Evolutionary conservation across 2,797 vertebrate species (phyloP), one percentile per base, ranked within the genome.

Genomic region (Kryptolebias ocellatus): DNA sequence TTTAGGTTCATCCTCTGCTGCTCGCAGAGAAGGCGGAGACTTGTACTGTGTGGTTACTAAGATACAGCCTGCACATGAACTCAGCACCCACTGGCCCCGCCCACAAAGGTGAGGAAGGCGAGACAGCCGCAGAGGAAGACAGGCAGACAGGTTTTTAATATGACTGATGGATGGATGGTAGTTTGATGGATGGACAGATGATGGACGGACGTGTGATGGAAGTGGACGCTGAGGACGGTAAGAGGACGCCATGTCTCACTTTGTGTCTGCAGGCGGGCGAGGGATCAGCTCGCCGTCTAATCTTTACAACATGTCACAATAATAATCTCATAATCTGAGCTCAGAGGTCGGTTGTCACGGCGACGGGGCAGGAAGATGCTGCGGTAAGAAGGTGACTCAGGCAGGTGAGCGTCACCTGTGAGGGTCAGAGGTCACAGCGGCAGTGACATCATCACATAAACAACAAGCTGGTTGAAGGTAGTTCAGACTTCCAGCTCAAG

Each of bases 1-100:
- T 42, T 29, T 67, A 93, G 91, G 86, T 91, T 27, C 89, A 90
- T 81, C 89, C 92, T 42, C 67, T 90, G 72, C 87, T 92, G 5
- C 81, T 89, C 16, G 61, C 81, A 2, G 90, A 93, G 75, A 82
- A 74, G 67, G 86, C 76, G 11, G 91, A 92, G 80, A 76, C 87
- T n/a, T 89, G 83, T 34, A 77, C 89, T 0, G 82, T 91, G 17
- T 93, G 90, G 90, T 72, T 92, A 62, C 85, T 91, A 57, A 89
- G 88, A 77, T 90, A 88, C 81, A 81, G 82, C 5, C 58, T 85
- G 67, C 68, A 81, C 64, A 68, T 85, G 83, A 81, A 83, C 24
- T 57, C 89, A 46, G 64, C 66, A 16, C 47, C 80, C 46, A 39
- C 81, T 80, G 0, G 60, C 64, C 59, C 84, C 70, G 2, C 80